phyloP scores from a whole-genome alignment of 2,888 invertebrate species.

The Clusia tigrina region DNA sequence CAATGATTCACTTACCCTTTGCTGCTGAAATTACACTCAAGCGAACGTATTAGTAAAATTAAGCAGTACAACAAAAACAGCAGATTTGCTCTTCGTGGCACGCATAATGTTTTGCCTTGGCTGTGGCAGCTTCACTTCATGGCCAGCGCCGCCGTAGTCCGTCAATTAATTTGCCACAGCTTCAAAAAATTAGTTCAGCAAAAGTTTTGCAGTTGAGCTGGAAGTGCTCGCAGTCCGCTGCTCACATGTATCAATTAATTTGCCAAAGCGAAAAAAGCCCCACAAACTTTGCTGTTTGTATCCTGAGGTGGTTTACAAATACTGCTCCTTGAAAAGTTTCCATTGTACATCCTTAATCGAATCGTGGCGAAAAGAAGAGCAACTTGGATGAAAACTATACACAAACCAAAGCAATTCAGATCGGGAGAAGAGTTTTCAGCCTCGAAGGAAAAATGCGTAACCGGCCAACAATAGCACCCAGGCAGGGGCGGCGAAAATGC shows the following conservation, averaged over 20 bases:
- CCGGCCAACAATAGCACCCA: too few relatives aligned
- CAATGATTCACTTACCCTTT: slow-evolving; percentile 19
- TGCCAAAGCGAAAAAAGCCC: slow-evolving; percentile 45
- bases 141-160: background rate
- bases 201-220: slow-evolving; percentile 16
- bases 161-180: slow-evolving; percentile 41
- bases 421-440: too few relatives aligned
- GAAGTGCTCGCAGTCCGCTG: slow-evolving; percentile 33
- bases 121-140: slow-evolving; percentile 9
- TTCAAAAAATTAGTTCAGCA: slow-evolving; percentile 26
- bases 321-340: too few relatives aligned
- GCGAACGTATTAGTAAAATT: background rate
- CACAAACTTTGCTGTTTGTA: slow-evolving; percentile 40
- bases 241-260: slow-evolving; percentile 55
- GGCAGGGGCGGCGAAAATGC: too few relatives aligned
- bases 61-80: background rate
- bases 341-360: background rate
- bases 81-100: background rate
- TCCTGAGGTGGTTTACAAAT: background rate
- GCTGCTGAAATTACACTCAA: slow-evolving; percentile 4
- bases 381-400: too few relatives aligned
- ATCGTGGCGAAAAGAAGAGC: background rate
- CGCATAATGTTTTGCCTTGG: background rate
- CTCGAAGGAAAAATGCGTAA: too few relatives aligned
- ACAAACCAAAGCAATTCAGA: too few relatives aligned